phyloP scores from a whole-genome alignment of 2,797 vertebrate genomes.

The Myiotriccus ornatus region DNA sequence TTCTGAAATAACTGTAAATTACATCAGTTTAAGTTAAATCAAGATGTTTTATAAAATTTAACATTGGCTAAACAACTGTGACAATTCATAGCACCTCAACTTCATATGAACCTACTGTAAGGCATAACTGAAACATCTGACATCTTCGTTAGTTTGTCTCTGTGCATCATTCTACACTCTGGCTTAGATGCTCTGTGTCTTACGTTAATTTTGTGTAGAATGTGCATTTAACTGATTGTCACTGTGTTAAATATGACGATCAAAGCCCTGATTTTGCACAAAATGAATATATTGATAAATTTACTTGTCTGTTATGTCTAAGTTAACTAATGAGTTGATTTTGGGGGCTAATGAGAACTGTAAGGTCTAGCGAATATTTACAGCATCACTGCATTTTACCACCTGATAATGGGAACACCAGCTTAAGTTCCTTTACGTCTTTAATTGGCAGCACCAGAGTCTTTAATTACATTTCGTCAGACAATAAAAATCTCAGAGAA shows the following conservation, averaged over 20 bases:
- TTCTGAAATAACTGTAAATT: slow-evolving; percentile 49
- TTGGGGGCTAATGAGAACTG: slow-evolving; percentile 90
- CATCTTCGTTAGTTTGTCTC: slow-evolving; percentile 46
- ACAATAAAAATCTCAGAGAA: slow-evolving; percentile 64
- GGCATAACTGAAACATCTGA: slow-evolving; percentile 66
- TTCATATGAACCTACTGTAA: slow-evolving; percentile 80
- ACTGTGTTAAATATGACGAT: slow-evolving; percentile 74
- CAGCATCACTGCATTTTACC: slow-evolving; percentile 72
- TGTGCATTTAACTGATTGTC: slow-evolving; percentile 73
- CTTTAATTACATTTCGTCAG: slow-evolving; percentile 73
- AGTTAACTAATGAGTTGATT: slow-evolving; percentile 92
- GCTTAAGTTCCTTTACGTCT: slow-evolving; percentile 76
- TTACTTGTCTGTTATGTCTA: slow-evolving; percentile 91
- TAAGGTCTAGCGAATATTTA: slow-evolving; percentile 93
- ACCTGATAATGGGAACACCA: slow-evolving; percentile 75
- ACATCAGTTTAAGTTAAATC: slow-evolving; percentile 59
- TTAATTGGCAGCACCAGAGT: slow-evolving; percentile 73
- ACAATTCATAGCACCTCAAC: slow-evolving; percentile 82
- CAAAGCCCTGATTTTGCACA: slow-evolving; percentile 82
- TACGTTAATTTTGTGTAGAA: slow-evolving; percentile 53
- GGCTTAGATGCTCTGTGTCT: slow-evolving; percentile 11
- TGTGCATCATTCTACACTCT: slow-evolving; percentile 36
- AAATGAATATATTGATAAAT: slow-evolving; percentile 89
- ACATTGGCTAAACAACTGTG: slow-evolving; percentile 72
- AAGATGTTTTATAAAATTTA: slow-evolving; percentile 62